Conservation (phyloP, 1,140 invertebrate species). For the Lepidotrigona ventralis region DNA sequence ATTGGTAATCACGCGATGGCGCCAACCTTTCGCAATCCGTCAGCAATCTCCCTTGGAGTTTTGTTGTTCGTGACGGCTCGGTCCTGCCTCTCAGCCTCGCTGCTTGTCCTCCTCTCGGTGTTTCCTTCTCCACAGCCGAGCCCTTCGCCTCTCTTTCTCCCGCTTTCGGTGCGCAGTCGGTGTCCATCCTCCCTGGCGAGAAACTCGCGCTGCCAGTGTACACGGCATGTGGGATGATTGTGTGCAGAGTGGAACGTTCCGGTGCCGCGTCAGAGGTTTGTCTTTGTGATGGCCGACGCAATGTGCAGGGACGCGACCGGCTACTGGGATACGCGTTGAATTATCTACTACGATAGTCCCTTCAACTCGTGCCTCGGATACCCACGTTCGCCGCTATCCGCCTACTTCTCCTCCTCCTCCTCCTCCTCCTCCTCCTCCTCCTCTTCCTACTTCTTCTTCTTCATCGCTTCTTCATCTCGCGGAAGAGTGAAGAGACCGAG, state of each 20-base stretch:
- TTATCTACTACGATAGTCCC: conserved; percentile 77
- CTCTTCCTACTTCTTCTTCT: no score
- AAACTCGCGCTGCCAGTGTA: conserved; percentile 23
- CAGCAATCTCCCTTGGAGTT: conserved; percentile 76
- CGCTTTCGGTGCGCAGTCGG: no score
- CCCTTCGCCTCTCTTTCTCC: conserved; percentile 3
- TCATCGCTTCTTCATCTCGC: conserved; percentile 34
- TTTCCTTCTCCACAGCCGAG: conserved; percentile 12
- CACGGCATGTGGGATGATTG: conserved; percentile 73
- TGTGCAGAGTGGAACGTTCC: conserved; percentile 74
- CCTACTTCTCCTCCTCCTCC: conserved; percentile 52
- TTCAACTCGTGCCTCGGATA: conserved; percentile 67
- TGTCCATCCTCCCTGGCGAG: background rate
- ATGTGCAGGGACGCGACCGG: conserved; percentile 70
- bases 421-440: conserved; percentile 38
- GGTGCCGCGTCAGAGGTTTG: conserved; percentile 76
- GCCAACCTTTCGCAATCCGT: conserved; percentile 75
- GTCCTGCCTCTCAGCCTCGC: conserved; percentile 25
- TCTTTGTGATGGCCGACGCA: conserved; percentile 78
- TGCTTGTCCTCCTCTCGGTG: background rate
- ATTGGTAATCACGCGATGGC: conserved; percentile 81
- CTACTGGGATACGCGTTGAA: conserved; percentile 79
- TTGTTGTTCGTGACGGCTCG: conserved; percentile 71
- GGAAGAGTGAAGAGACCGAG: conserved; percentile 29
- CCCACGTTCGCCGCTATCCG: conserved; percentile 60